Percentiles rank a stretch among this genome's conserved stretches.
These are phyloP conservation scores for Pherbina coryleti DNA, from an alignment of 2,888 invertebrate species.

Conservation along the genomic window DNA sequence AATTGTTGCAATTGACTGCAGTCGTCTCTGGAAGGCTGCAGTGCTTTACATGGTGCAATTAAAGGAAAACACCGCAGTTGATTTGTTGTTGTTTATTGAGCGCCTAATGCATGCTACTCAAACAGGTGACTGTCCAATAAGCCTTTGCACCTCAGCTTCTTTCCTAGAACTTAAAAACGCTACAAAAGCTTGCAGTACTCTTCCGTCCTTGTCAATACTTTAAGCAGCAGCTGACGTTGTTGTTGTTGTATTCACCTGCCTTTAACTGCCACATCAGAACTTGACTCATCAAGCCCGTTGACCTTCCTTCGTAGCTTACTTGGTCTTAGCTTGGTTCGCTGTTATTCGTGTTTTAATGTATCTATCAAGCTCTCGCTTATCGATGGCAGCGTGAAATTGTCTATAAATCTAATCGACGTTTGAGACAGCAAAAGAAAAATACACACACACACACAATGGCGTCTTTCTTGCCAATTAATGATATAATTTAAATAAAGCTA, in stretches of 20 bases:
- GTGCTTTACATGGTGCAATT: constrained; percentile 61
- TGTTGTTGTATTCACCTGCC: constrained; percentile 9
- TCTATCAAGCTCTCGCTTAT: neutral
- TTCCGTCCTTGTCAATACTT: no score
- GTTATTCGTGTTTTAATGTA: constrained; percentile 11
- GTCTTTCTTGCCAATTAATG: neutral
- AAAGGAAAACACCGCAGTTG: constrained; percentile 56
- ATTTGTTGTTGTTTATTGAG: neutral
- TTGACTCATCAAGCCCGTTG: neutral
- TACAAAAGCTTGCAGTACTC: no score
- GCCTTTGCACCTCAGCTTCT: neutral
- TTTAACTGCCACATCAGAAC: neutral
- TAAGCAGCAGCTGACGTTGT: neutral
- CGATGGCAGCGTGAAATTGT: neutral
- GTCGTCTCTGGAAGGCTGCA: constrained; percentile 7
- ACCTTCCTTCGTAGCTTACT: constrained; percentile 18
- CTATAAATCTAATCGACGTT: neutral
- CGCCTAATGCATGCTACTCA: constrained; percentile 36
- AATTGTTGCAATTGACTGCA: neutral
- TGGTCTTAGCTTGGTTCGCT: neutral
- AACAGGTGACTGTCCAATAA: constrained; percentile 19
- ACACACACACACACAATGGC: neutral
- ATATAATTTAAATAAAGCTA: neutral
- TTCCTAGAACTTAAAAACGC: no score
- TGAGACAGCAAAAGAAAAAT: neutral